Conservation (phyloP, 1,140 invertebrate species). For the Drosophila jambulina region DNA sequence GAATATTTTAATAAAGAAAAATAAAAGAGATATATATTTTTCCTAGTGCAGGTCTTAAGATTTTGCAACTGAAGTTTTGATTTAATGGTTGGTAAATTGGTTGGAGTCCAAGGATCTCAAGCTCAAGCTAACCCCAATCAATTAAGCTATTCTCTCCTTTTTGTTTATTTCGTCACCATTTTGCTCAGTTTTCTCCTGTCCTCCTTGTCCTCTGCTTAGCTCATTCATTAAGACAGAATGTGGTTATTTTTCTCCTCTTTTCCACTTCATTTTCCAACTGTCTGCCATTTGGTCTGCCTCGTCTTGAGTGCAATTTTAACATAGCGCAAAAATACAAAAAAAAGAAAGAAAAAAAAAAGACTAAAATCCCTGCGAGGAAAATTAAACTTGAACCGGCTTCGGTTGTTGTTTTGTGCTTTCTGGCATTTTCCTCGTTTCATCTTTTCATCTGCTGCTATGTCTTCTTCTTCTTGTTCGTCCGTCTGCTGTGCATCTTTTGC, state of each 20-base stretch:
- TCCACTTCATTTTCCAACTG: conserved; percentile 27
- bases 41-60: accelerated
- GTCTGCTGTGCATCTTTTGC: conserved; percentile 46
- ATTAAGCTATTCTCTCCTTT: conserved; percentile 30
- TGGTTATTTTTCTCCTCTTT: conserved; percentile 19
- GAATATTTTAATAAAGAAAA: too few relatives aligned
- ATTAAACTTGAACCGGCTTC: conserved; percentile 44
- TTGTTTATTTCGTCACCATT: conserved; percentile 28
- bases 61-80: not conserved
- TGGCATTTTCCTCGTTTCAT: conserved; percentile 16
- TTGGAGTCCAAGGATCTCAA: conserved; percentile 6
- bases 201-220: not conserved
- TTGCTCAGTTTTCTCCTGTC: not conserved
- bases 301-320: conserved; percentile 27
- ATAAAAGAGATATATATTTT: not conserved
- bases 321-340: not conserved
- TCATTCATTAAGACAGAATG: conserved; percentile 26
- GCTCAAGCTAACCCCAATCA: conserved; percentile 4
- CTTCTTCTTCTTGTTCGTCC: conserved; percentile 32
- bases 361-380: conserved; percentile 11
- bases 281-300: conserved; percentile 26
- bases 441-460: conserved; percentile 52
- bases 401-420: conserved; percentile 38
- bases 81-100: not conserved
- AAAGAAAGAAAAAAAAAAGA: not conserved